These are phyloP conservation scores for Tachyglossus aculeatus DNA, from an alignment of 2,797 vertebrate genomes.

Conservation along the genomic window DNA sequence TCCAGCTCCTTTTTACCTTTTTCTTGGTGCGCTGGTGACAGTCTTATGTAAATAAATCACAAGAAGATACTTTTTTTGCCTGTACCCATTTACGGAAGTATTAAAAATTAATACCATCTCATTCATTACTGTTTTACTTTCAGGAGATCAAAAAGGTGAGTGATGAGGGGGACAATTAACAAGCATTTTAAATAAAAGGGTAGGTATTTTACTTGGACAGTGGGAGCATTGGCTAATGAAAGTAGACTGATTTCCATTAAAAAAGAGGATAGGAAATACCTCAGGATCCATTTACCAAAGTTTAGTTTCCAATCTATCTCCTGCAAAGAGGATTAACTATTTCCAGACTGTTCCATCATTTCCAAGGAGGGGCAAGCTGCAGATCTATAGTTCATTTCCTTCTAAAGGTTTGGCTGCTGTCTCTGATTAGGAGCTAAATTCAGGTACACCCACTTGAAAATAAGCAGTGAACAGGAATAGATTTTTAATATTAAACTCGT, in stretches of 20 bases:
- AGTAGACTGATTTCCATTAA: conserved; percentile 62
- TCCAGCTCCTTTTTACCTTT: no score
- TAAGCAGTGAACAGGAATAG: not conserved
- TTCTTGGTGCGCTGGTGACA: no score
- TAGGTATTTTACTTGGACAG: conserved; percentile 49
- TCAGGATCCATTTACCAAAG: conserved; percentile 43
- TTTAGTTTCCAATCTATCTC: conserved; percentile 45
- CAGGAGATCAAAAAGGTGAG: conserved; percentile 57
- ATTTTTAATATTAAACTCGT: conserved; percentile 14
- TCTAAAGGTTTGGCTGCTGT: not conserved
- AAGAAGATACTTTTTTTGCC: no score
- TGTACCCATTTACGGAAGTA: conserved; percentile 29
- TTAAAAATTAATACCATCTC: conserved; percentile 53
- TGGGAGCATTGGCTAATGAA: conserved; percentile 48
- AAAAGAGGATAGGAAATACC: conserved; percentile 57
- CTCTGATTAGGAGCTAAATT: conserved; percentile 29
- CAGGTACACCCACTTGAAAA: conserved; percentile 24
- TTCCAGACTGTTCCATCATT: not conserved
- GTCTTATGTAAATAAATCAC: no score
- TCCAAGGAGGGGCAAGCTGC: not conserved
- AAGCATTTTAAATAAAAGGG: conserved; percentile 55
- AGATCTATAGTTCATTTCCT: not conserved
- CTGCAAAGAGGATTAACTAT: conserved; percentile 41
- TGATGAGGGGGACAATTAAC: conserved; percentile 56
- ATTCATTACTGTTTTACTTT: conserved; percentile 58